phyloP scores from a whole-genome alignment of 23 tunicate species.

The Oikopleura dioica region DNA sequence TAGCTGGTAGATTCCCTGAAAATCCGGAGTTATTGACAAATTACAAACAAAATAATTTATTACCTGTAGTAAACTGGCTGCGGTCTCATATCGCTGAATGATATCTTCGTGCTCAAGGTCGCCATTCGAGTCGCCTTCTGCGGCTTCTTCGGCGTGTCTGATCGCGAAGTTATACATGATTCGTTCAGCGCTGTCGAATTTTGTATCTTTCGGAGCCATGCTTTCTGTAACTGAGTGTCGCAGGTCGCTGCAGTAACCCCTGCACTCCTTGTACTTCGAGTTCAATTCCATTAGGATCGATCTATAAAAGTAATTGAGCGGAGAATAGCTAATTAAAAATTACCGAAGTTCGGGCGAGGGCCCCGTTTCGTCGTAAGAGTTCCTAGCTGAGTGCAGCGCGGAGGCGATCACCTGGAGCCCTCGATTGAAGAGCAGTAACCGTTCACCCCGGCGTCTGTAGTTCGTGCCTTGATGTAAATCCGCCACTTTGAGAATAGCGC shows the following conservation, averaged over 20 bases:
- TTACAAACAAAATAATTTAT: too few species aligned
- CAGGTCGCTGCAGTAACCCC: conserved; percentile 27
- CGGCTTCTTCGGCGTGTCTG: neutral
- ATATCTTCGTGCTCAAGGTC: neutral
- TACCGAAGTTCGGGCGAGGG: neutral
- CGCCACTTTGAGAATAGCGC: neutral
- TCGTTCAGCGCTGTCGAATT: conserved; percentile 37
- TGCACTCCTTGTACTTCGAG: conserved; percentile 28
- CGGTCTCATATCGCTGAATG: neutral
- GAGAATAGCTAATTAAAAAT: neutral
- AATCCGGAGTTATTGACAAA: too few species aligned
- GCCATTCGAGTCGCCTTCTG: neutral
- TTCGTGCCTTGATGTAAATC: neutral
- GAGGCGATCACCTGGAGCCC: conserved; percentile 62
- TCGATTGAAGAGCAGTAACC: conserved; percentile 33
- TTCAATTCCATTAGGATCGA: conserved; percentile 18
- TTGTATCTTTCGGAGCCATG: conserved; percentile 6
- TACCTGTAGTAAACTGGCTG: conserved; percentile 1
- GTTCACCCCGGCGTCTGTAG: conserved; percentile 21
- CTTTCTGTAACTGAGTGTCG: conserved; percentile 19
- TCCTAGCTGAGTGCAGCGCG: conserved; percentile 34
- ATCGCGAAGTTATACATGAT: conserved; percentile 44
- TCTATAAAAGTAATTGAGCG: neutral
- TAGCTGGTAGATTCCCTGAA: neutral
- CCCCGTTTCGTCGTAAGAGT: conserved; percentile 1